Evolutionary conservation across 2,113 vertebrate species (phyloP).

Genomic region (Crotalus tigris): DNA sequence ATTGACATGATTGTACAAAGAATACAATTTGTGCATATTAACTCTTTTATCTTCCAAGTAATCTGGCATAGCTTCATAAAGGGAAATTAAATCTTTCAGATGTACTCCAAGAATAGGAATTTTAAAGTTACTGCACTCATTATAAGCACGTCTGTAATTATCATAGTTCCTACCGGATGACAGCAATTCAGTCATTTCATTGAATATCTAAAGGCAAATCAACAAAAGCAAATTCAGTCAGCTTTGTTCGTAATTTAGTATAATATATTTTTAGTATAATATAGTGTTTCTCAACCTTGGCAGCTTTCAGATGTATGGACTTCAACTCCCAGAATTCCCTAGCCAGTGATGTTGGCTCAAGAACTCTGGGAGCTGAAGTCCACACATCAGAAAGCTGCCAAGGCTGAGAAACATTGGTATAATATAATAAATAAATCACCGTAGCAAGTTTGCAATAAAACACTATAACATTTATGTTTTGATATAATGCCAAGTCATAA

Average conservation of each 20-base stretch:
- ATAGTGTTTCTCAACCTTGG: no score
- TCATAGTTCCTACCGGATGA: slow-evolving; percentile 93
- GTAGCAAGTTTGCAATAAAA: not conserved
- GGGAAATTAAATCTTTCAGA: slow-evolving; percentile 91
- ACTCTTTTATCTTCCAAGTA: slow-evolving; percentile 88
- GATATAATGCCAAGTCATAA: not conserved
- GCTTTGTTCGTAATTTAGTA: not conserved
- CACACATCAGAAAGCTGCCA: no score
- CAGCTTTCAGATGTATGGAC: no score
- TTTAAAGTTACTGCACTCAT: slow-evolving; percentile 84
- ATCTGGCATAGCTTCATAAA: slow-evolving; percentile 91
- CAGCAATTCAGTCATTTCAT: slow-evolving; percentile 95
- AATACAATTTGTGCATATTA: slow-evolving; percentile 89
- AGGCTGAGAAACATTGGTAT: not conserved
- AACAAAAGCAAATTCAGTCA: slow-evolving; percentile 14
- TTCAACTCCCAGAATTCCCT: no score
- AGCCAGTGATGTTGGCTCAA: no score
- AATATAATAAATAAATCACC: not conserved
- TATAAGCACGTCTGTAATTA: slow-evolving; percentile 88
- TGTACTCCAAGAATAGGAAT: slow-evolving; percentile 95
- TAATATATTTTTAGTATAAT: not conserved
- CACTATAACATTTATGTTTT: not conserved
- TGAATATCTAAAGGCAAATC: slow-evolving; percentile 77
- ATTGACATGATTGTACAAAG: slow-evolving; percentile 89
- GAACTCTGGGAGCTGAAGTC: no score